These are phyloP conservation scores for Tanypteryx hageni DNA, from an alignment of 2,888 invertebrate species.

Conservation along the genomic window DNA sequence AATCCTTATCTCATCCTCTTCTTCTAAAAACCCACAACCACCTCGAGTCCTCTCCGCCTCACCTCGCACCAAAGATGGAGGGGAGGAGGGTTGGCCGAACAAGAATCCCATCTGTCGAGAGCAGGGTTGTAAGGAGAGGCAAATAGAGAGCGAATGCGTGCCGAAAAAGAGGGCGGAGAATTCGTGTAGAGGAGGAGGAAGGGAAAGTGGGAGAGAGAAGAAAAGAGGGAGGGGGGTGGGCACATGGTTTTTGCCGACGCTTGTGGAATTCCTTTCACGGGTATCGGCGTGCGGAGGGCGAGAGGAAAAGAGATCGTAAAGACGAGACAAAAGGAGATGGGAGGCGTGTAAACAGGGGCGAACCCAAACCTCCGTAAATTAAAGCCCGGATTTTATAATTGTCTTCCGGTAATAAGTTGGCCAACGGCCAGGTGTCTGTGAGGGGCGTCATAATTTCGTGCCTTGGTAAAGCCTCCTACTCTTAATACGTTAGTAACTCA, in stretches of 20 bases:
- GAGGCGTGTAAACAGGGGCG: neutral
- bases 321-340: neutral
- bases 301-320: neutral
- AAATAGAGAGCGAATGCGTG: constrained; percentile 9
- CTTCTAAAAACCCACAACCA: too few species aligned
- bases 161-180: neutral
- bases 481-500: neutral
- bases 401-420: neutral
- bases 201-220: neutral
- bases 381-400: constrained; percentile 15
- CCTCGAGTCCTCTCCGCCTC: too few species aligned
- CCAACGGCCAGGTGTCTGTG: neutral
- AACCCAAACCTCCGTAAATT: neutral
- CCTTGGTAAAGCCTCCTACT: neutral
- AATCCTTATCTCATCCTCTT: too few species aligned
- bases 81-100: neutral
- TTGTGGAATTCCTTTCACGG: neutral
- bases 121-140: neutral
- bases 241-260: neutral
- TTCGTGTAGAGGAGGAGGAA: neutral
- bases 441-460: constrained; percentile 13
- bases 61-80: neutral
- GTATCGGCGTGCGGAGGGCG: neutral
- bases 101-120: neutral
- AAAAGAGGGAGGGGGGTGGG: neutral